Conservation (phyloP, 2,797 vertebrate species). For the Chaunax sp. region DNA sequence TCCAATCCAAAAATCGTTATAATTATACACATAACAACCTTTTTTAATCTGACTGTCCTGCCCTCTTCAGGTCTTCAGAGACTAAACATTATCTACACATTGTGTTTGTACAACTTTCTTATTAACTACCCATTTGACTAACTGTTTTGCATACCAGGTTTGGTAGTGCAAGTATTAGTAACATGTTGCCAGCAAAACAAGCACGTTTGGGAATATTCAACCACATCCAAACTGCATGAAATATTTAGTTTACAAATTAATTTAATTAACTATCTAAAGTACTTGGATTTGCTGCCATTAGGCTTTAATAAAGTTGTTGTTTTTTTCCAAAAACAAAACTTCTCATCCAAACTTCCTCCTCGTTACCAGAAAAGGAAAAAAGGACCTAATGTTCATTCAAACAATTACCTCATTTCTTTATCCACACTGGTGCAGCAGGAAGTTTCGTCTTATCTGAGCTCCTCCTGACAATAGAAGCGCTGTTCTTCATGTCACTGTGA, state of each 20-base stretch:
- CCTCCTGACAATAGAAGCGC: constrained; percentile 47
- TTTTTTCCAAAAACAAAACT: background rate
- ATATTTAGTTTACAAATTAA: background rate
- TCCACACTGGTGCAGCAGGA: constrained; percentile 61
- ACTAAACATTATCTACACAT: constrained; percentile 8
- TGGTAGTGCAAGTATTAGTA: background rate
- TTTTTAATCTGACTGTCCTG: background rate
- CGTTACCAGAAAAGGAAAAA: constrained; percentile 7
- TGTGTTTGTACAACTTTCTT: constrained; percentile 5
- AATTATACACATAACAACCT: background rate
- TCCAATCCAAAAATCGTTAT: background rate
- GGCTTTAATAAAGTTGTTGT: too few species aligned
- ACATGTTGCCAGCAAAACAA: background rate
- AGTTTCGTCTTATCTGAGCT: constrained; percentile 68
- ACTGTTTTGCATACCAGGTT: background rate
- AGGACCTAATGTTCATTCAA: constrained; percentile 28
- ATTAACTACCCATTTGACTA: background rate
- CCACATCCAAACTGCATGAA: too few species aligned
- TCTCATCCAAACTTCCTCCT: background rate
- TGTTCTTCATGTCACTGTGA: too few species aligned
- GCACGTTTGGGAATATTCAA: background rate
- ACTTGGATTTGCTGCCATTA: too few species aligned
- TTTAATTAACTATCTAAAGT: constrained; percentile 1
- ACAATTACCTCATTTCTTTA: too few species aligned
- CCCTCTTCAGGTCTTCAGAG: background rate